These are phyloP conservation scores for Dasysyrphus tricinctus DNA, from an alignment of 2,888 invertebrate genomes.

Conservation along the genomic window DNA sequence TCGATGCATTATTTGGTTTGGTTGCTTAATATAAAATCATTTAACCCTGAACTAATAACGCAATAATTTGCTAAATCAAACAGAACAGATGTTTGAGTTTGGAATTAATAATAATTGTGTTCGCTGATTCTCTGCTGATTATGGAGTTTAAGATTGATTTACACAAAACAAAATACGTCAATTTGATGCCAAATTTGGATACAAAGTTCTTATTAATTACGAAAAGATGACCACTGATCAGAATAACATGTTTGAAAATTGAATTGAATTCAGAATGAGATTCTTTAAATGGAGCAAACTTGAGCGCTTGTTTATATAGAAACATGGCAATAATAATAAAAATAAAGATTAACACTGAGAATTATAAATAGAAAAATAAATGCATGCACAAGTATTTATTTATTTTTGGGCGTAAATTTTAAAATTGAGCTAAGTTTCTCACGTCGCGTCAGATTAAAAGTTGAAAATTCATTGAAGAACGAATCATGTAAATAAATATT, in stretches of 20 bases:
- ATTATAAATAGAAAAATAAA: not conserved
- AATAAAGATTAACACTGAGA: not conserved
- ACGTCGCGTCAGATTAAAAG: too few species aligned
- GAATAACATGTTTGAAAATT: not conserved
- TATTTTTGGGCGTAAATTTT: too few species aligned
- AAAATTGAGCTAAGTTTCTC: too few species aligned
- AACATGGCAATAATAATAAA: not conserved
- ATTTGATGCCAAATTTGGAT: constrained; percentile 15
- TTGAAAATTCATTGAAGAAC: too few species aligned
- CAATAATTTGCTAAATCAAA: constrained; percentile 16
- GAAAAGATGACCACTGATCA: constrained; percentile 1
- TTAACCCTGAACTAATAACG: constrained; percentile 40
- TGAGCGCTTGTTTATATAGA: not conserved
- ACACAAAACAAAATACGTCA: not conserved
- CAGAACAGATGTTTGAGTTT: constrained; percentile 27
- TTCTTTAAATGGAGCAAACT: constrained; percentile 14
- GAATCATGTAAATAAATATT: too few species aligned
- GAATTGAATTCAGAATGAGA: not conserved
- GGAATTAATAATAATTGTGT: not conserved
- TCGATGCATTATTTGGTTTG: constrained; percentile 12
- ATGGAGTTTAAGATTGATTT: constrained; percentile 6
- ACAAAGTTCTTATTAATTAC: not conserved
- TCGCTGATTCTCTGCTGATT: not conserved
- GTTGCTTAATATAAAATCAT: not conserved
- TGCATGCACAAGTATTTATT: too few species aligned